Base-by-base conservation (phyloP, 2,797 vertebrate genomes). In the Otus scops region DNA sequence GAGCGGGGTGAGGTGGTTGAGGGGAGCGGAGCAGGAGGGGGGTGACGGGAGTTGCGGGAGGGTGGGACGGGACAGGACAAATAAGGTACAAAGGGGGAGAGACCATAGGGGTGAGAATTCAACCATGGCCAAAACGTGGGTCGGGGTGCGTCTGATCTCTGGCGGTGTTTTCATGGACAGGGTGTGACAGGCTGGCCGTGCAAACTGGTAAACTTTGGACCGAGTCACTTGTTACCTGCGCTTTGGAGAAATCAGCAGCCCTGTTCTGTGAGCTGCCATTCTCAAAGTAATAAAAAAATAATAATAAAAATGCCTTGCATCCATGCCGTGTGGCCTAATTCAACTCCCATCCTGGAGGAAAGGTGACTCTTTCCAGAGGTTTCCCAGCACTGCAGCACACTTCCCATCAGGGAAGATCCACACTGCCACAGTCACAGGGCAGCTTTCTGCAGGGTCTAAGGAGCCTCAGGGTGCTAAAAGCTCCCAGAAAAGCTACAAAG, bases 71-170 rank as follows among this genome's bases (percentile, higher is more conserved):
- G 68, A 50, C 3, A 0, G 45, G 34, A 53, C 36, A n/a, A 39
- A 34, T 34, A 26, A 48, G 32, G 48, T 53, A 15, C 8, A 30
- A 28, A 30, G 3, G 32, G 50, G 45, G n/a, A 19, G 6, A 24
- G 41, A 19, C 20, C 16, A 0, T 0, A 7, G 1, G 8, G 26
- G 68, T 12, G 36, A 9, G 61, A 7, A 30, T 13, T 23, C 1
- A 1, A 16, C 88, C 51, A 19, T 18, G 6, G 23, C 48, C n/a
- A 47, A 12, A 12, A 3, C 2, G 56, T 3, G 43, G 9, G 0
- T 2, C 5, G 0, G 57, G 34, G 53, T 4, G 39, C 13, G 4
- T 5, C 64, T 24, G 34, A 13, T 12, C 22, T 18, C 1, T 30
- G 34, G 15, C 7, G 1, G 7, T 10, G 0, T 43, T 79, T 15